phyloP scores from a whole-genome alignment of 2,888 invertebrate genomes.

The Limenitis camilla region DNA sequence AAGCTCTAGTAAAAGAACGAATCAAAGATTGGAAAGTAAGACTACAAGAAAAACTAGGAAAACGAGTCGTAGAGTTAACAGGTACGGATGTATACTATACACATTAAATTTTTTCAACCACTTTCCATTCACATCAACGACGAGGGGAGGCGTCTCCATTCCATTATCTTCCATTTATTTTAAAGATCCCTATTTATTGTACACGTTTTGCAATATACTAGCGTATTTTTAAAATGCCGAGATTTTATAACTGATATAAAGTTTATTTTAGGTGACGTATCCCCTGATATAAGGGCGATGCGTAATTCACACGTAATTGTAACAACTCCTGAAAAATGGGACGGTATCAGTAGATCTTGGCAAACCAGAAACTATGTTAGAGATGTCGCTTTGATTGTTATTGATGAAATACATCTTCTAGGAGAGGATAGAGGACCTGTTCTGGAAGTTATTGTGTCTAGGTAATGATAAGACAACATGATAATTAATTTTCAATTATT shows the following conservation, averaged over 20 bases:
- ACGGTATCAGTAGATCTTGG: conserved; percentile 98
- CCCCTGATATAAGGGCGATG: conserved; percentile 90
- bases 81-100: conserved; percentile 60
- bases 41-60: conserved; percentile 81
- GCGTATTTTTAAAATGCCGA: too few relatives aligned
- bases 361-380: conserved; percentile 96
- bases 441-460: conserved; percentile 97
- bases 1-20: conserved; percentile 96
- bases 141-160: too few relatives aligned
- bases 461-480: conserved; percentile 35
- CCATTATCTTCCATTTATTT: too few relatives aligned
- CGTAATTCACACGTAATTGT: conserved; percentile 92
- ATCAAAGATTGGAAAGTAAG: conserved; percentile 95
- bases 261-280: conserved; percentile 73
- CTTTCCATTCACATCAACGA: background rate
- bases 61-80: conserved; percentile 95
- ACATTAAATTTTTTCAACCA: background rate
- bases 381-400: conserved; percentile 92
- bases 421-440: conserved; percentile 93
- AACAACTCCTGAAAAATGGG: conserved; percentile 99
- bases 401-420: conserved; percentile 98
- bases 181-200: too few relatives aligned
- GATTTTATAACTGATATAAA: background rate
- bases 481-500: too few relatives aligned
- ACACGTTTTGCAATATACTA: too few relatives aligned